These are phyloP conservation scores for Eilema griseolum DNA, from an alignment of 2,888 invertebrate genomes.

Conservation along the genomic window DNA sequence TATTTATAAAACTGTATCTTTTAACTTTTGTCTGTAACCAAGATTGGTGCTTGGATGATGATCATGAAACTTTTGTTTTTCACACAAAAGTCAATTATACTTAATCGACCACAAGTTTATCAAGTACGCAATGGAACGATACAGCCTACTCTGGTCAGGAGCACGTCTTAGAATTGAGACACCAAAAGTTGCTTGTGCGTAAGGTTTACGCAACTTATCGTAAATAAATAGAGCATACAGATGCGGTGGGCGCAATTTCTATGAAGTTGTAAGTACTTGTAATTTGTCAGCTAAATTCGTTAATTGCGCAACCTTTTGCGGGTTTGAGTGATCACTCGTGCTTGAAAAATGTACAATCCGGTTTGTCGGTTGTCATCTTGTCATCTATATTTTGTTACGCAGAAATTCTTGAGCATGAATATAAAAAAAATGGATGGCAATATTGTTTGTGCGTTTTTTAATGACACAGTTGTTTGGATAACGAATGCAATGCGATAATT, in stretches of 20 bases:
- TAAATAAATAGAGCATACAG: slow-evolving; percentile 64
- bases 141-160: slow-evolving; percentile 53
- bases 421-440: slow-evolving; percentile 31
- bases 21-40: no score
- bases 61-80: neutral
- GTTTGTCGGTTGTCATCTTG: slow-evolving; percentile 39
- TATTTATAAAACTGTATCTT: no score
- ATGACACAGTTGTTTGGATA: slow-evolving; percentile 47
- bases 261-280: slow-evolving; percentile 39
- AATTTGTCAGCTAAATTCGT: slow-evolving; percentile 56
- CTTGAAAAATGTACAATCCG: slow-evolving; percentile 54
- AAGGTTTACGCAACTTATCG: slow-evolving; percentile 55
- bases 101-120: slow-evolving; percentile 43
- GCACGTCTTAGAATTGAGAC: slow-evolving; percentile 67
- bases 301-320: slow-evolving; percentile 52
- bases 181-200: slow-evolving; percentile 71
- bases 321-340: slow-evolving; percentile 51
- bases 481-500: slow-evolving; percentile 23
- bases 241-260: slow-evolving; percentile 62
- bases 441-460: slow-evolving; percentile 43
- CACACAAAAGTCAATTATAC: neutral
- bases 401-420: slow-evolving; percentile 34
- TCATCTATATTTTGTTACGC: slow-evolving; percentile 49
- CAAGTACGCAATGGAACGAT: slow-evolving; percentile 59
- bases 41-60: no score